Evolutionary conservation across 2,888 invertebrate genomes (phyloP).

Genomic region (Colostygia pectinataria): DNA sequence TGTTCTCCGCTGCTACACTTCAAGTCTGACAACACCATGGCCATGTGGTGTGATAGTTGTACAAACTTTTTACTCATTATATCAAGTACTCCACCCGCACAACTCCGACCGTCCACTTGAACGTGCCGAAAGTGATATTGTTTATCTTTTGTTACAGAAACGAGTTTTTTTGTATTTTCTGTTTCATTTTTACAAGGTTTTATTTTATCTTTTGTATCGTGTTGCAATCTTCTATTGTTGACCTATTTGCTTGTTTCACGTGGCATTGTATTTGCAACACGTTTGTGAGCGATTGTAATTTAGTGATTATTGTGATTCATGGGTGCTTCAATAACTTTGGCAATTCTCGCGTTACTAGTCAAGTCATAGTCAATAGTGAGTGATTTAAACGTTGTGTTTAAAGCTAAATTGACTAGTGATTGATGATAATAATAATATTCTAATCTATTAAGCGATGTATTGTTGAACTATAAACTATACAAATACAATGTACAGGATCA

Average conservation of each 20-base stretch:
- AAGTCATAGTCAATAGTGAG: too few species aligned
- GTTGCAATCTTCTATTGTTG: constrained; percentile 31
- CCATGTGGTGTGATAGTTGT: constrained; percentile 40
- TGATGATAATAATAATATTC: constrained; percentile 17
- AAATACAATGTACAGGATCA: constrained; percentile 39
- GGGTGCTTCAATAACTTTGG: constrained; percentile 9
- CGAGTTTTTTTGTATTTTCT: constrained; percentile 31
- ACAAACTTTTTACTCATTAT: constrained; percentile 42
- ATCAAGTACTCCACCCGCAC: constrained; percentile 35
- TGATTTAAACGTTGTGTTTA: not conserved
- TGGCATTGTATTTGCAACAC: constrained; percentile 15
- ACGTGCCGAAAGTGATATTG: constrained; percentile 48
- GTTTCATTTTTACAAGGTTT: constrained; percentile 26
- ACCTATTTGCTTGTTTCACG: constrained; percentile 30
- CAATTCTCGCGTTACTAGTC: not conserved
- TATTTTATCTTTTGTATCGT: constrained; percentile 34
- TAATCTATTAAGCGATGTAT: constrained; percentile 17
- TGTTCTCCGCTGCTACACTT: constrained; percentile 65
- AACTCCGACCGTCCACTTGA: constrained; percentile 46
- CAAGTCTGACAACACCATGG: constrained; percentile 38
- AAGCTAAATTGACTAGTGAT: constrained; percentile 1
- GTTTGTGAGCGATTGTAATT: constrained; percentile 23
- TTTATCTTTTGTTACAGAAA: constrained; percentile 46
- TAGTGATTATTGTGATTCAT: constrained; percentile 16
- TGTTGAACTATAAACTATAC: constrained; percentile 17